Conservation (phyloP, 2,113 vertebrate species). For the Philantomba maxwellii region DNA sequence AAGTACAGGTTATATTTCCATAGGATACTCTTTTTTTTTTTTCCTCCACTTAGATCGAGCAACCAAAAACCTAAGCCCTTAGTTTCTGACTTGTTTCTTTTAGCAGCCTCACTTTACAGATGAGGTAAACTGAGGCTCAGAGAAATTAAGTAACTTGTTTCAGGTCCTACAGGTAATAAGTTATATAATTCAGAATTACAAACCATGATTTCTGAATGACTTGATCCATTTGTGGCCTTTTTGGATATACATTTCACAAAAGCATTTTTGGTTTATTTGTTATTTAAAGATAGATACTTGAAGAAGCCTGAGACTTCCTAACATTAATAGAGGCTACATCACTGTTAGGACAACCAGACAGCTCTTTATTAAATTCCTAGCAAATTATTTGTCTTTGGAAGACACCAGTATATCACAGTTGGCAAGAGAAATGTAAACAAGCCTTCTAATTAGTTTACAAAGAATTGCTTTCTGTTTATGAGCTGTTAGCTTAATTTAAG, state of each 20-base stretch:
- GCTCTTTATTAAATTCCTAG: slow-evolving; percentile 31
- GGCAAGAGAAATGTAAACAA: neutral
- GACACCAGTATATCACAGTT: neutral
- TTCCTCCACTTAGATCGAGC: neutral
- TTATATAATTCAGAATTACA: neutral
- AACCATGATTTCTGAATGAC: neutral
- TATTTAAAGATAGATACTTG: neutral
- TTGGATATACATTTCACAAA: neutral
- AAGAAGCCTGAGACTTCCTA: neutral
- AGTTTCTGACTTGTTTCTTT: neutral
- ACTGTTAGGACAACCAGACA: neutral
- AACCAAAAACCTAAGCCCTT: neutral
- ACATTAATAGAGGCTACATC: neutral
- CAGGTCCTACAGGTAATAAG: neutral
- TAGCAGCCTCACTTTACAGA: neutral
- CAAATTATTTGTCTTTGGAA: neutral
- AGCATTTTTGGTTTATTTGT: neutral
- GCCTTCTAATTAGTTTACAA: slow-evolving; percentile 24
- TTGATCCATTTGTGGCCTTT: neutral
- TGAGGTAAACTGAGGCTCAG: neutral
- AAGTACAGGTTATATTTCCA: neutral
- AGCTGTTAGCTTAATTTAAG: neutral
- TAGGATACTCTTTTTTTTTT: neutral
- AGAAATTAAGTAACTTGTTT: neutral
- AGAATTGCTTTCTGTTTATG: slow-evolving; percentile 13